Evolutionary conservation across 2,888 invertebrate genomes (phyloP).

Genomic region (Prostheceraeus crozeri): DNA sequence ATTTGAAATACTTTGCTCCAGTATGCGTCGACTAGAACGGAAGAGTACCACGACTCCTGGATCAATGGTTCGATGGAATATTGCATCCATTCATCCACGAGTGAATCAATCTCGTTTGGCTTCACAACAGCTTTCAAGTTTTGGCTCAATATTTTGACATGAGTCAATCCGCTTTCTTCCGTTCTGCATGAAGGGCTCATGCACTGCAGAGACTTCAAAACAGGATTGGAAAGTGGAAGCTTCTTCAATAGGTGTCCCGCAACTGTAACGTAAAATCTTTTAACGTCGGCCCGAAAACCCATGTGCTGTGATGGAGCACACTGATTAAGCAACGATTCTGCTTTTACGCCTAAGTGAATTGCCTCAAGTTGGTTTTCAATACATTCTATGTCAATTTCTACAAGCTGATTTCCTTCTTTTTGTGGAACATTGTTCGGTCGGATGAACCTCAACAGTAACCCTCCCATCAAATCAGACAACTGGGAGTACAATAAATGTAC

Average conservation of each 20-base stretch:
- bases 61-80: no score
- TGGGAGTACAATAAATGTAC: conserved; percentile 13
- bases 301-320: background rate
- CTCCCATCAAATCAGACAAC: conserved; percentile 6
- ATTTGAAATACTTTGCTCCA: no score
- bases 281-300: background rate
- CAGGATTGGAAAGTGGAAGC: background rate
- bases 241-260: background rate
- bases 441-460: conserved; percentile 3
- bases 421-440: conserved; percentile 1
- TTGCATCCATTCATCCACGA: no score
- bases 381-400: conserved; percentile 14
- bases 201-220: conserved; percentile 2
- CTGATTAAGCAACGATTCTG: background rate
- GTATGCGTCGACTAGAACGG: no score
- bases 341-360: conserved; percentile 6
- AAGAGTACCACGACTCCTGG: no score
- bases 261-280: conserved; percentile 17
- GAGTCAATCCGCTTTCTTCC: no score
- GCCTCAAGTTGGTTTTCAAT: background rate
- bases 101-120: no score
- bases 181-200: no score
- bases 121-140: no score
- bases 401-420: conserved; percentile 1
- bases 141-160: no score